Percentiles rank a stretch among this genome's conserved stretches.
Conservation (phyloP, 2,888 invertebrate species). For the Agrotis segetum region DNA sequence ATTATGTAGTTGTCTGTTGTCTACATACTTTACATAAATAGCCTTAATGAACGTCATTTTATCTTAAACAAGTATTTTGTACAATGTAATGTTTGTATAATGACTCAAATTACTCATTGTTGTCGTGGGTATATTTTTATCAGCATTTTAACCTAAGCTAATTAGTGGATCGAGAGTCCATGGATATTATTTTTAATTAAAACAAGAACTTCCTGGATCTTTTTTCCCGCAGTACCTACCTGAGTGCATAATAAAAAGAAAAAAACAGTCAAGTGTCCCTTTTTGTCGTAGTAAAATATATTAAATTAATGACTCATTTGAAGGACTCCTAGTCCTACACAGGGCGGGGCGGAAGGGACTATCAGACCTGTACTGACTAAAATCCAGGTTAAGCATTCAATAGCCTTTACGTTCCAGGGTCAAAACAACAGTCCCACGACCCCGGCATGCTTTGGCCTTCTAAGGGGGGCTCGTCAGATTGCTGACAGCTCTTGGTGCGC, state of each 20-base stretch:
- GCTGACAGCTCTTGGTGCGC: too few species aligned
- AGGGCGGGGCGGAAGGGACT: too few species aligned
- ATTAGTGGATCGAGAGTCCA: slow-evolving; percentile 1
- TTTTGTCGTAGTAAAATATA: too few species aligned
- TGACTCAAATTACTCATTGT: slow-evolving; percentile 27
- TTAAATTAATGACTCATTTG: too few species aligned
- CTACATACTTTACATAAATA: background rate
- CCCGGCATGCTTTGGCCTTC: too few species aligned
- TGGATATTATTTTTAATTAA: background rate
- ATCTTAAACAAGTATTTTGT: slow-evolving; percentile 4
- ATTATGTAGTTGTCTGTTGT: background rate
- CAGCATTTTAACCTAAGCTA: background rate
- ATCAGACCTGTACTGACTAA: too few species aligned
- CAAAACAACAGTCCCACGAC: too few species aligned
- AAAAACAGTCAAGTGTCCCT: too few species aligned
- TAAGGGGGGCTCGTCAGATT: too few species aligned
- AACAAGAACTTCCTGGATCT: background rate
- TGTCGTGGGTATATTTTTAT: slow-evolving; percentile 24
- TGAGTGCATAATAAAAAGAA: background rate
- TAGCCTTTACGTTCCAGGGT: too few species aligned
- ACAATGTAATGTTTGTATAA: slow-evolving; percentile 28
- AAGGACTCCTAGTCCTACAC: too few species aligned
- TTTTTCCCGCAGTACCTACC: slow-evolving; percentile 5
- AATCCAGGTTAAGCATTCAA: too few species aligned
- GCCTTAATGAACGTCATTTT: background rate